phyloP scores from a whole-genome alignment of 2,113 vertebrate species.

The Triplophysa rosa region DNA sequence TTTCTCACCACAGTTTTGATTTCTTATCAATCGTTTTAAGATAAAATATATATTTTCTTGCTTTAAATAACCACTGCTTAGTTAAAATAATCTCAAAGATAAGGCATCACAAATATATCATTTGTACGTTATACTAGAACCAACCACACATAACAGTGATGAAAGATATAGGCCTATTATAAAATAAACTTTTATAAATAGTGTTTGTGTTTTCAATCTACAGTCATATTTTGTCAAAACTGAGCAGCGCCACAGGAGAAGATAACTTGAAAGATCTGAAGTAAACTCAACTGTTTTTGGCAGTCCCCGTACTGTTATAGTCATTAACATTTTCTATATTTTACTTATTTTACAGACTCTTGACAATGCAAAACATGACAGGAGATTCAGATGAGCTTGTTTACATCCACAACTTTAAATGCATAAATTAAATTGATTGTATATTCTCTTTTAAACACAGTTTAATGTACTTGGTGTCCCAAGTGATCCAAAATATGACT shows the following conservation, averaged over 20 bases:
- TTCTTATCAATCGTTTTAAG: neutral
- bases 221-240: neutral
- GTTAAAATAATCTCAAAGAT: neutral
- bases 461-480: too few relatives aligned
- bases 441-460: too few relatives aligned
- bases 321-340: neutral
- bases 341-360: too few relatives aligned
- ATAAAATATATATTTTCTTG: neutral
- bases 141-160: neutral
- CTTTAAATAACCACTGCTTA: neutral
- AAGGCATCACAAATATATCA: constrained; percentile 19
- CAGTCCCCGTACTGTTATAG: neutral
- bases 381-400: too few relatives aligned
- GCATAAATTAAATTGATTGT: too few relatives aligned
- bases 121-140: constrained; percentile 10
- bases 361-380: too few relatives aligned
- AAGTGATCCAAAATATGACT: too few relatives aligned
- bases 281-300: neutral
- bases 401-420: too few relatives aligned
- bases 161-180: neutral
- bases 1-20: neutral
- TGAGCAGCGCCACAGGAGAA: neutral
- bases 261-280: neutral
- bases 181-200: neutral
- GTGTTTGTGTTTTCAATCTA: neutral